These are phyloP conservation scores for Microcebus lehilahytsara DNA, from an alignment of 2,113 vertebrate genomes.

Conservation along the genomic window DNA sequence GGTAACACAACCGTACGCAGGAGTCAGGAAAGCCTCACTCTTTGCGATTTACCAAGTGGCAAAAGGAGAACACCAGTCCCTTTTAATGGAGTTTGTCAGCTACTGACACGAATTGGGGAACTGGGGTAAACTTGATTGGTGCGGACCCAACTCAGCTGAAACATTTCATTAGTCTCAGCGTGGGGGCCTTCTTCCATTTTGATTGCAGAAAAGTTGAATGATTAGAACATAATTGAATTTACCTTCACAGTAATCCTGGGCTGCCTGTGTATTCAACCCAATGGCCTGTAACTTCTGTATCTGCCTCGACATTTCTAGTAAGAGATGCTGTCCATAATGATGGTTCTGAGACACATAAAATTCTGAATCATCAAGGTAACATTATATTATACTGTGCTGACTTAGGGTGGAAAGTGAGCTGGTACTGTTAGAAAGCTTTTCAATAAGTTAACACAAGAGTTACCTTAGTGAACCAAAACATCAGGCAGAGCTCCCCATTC, in stretches of 20 bases:
- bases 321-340: not conserved
- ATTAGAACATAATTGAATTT: not conserved
- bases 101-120: not conserved
- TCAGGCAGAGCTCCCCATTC: not conserved
- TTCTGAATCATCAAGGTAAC: not conserved
- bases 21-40: constrained; percentile 51
- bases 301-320: not conserved
- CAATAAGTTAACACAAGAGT: not conserved
- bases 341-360: not conserved
- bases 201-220: not conserved
- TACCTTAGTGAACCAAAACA: not conserved
- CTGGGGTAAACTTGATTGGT: not conserved
- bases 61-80: not conserved
- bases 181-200: not conserved
- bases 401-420: not conserved
- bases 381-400: not conserved
- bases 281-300: not conserved
- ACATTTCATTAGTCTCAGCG: not conserved
- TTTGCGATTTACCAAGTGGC: not conserved
- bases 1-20: constrained; percentile 53
- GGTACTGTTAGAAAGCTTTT: not conserved
- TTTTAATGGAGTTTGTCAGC: constrained; percentile 6
- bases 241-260: not conserved
- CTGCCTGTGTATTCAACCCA: not conserved
- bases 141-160: not conserved